phyloP scores from a whole-genome alignment of 2,797 vertebrate genomes.

The Silurus aristotelis region DNA sequence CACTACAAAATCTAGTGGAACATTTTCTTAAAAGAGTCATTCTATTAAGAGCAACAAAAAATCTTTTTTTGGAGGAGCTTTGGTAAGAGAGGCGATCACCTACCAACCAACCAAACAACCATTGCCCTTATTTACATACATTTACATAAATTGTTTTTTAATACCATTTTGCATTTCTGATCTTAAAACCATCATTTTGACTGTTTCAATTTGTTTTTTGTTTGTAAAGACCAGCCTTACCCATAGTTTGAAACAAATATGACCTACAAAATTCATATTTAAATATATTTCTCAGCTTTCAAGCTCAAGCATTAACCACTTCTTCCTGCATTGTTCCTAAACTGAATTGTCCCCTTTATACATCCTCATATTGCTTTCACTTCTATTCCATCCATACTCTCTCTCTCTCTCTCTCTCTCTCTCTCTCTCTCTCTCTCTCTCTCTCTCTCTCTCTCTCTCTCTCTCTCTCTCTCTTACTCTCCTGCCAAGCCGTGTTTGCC shows the following conservation, averaged over 20 bases:
- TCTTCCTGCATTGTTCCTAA: slow-evolving; percentile 56
- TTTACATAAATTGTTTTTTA: too few relatives aligned
- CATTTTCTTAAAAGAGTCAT: too few relatives aligned
- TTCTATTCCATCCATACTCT: slow-evolving; percentile 52
- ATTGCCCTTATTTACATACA: too few relatives aligned
- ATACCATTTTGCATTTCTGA: too few relatives aligned
- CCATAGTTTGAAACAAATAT: too few relatives aligned
- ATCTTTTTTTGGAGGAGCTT: too few relatives aligned
- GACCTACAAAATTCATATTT: background rate
- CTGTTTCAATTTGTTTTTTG: background rate
- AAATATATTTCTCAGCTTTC: background rate
- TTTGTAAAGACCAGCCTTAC: background rate
- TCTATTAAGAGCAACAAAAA: too few relatives aligned
- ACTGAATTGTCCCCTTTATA: slow-evolving; percentile 17
- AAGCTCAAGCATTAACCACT: background rate
- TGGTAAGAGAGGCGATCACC: too few relatives aligned
- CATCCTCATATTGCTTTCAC: slow-evolving; percentile 22
- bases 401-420: slow-evolving; percentile 39
- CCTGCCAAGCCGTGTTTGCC: slow-evolving; percentile 75
- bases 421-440: slow-evolving; percentile 49
- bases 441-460: slow-evolving; percentile 52
- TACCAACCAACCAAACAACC: too few relatives aligned
- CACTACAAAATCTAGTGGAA: too few relatives aligned
- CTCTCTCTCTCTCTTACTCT: slow-evolving; percentile 39
- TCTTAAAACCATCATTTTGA: too few relatives aligned